These are phyloP conservation scores for Catharus bicknelli DNA, from an alignment of 2,113 vertebrate genomes.

Conservation along the genomic window DNA sequence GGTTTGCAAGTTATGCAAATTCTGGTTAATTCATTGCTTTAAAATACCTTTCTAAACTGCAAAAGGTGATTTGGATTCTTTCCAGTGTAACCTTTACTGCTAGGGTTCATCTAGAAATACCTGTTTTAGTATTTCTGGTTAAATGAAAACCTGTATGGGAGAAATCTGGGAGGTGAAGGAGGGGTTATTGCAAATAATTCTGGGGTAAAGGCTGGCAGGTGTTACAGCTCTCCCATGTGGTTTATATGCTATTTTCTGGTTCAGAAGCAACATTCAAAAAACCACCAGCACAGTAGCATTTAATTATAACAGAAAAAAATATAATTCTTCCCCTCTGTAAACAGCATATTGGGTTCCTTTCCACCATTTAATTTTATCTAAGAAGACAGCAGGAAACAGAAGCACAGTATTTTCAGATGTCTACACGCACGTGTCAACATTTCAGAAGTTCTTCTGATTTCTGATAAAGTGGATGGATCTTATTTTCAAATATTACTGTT, in stretches of 20 bases:
- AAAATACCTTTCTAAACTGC: not conserved
- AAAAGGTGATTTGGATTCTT: not conserved
- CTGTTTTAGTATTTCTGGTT: not conserved
- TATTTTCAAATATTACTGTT: not conserved
- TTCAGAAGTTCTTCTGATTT: not conserved
- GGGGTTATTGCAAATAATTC: not conserved
- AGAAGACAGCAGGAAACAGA: not conserved
- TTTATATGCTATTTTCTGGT: not conserved
- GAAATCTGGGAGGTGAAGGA: not conserved
- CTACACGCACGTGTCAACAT: not conserved
- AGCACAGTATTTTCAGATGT: not conserved
- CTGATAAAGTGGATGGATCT: not conserved
- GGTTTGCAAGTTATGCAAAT: not conserved
- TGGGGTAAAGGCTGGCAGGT: not conserved
- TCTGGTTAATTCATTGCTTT: not conserved
- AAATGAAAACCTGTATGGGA: not conserved
- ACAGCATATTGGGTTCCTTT: not conserved
- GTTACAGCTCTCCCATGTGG: not conserved
- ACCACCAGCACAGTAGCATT: accelerated
- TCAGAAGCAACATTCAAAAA: not conserved
- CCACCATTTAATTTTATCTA: not conserved
- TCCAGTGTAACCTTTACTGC: not conserved
- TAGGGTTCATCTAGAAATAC: not conserved
- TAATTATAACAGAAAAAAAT: not conserved
- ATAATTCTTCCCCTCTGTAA: not conserved